Percentiles rank a stretch among this genome's conserved stretches.
Evolutionary conservation across 2,797 vertebrate genomes (phyloP).

Genomic region (Sus cebifrons): DNA sequence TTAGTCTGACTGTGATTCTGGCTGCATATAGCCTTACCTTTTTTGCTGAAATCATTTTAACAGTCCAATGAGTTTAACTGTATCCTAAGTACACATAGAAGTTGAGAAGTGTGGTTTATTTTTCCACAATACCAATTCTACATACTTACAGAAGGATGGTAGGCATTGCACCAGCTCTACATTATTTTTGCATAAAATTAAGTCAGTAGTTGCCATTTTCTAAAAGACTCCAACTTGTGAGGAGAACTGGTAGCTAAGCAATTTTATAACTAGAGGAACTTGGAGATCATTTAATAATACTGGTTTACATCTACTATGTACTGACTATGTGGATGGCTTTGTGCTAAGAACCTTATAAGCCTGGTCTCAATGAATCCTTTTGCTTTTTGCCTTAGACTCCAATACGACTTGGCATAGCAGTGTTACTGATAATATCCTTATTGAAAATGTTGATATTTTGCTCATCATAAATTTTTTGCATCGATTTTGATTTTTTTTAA

Average conservation of each 20-base stretch:
- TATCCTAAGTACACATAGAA: conserved; percentile 38
- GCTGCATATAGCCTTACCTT: neutral
- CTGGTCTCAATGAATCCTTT: conserved; percentile 10
- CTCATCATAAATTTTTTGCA: conserved; percentile 40
- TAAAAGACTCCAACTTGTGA: conserved; percentile 47
- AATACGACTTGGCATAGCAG: neutral
- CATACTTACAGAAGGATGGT: conserved; percentile 53
- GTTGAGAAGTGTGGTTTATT: conserved; percentile 7
- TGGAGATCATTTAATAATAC: conserved; percentile 56
- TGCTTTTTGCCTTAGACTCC: neutral
- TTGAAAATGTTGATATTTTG: conserved; percentile 49
- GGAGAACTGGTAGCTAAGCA: conserved; percentile 61
- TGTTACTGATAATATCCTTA: neutral
- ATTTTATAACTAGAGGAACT: conserved; percentile 67
- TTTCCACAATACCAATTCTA: conserved; percentile 36
- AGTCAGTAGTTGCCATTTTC: conserved; percentile 67
- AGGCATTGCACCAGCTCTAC: conserved; percentile 31
- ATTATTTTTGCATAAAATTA: conserved; percentile 78
- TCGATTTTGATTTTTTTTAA: conserved; percentile 52
- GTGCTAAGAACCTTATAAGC: conserved; percentile 31
- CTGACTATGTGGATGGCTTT: neutral
- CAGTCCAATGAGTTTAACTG: neutral
- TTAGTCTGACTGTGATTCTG: neutral
- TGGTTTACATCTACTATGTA: neutral
- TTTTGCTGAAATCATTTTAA: conserved; percentile 39